Evolutionary conservation across 1,140 invertebrate species (phyloP), one percentile per base, ranked within the genome.

Genomic region (Zaprionus ghesquierei): DNA sequence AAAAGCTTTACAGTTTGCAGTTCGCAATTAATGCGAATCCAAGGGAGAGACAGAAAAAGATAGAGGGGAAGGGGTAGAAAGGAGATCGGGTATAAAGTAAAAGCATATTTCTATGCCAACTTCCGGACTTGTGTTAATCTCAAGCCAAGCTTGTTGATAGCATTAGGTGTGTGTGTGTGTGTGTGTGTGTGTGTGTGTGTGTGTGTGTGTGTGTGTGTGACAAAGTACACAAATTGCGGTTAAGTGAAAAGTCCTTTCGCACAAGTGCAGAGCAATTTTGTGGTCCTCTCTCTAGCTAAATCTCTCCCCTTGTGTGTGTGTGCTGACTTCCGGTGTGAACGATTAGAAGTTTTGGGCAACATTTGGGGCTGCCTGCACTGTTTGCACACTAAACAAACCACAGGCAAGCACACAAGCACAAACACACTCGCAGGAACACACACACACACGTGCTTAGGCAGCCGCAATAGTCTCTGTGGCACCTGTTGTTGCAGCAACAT

Each of bases 341-440:
- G 25, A 23, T 74, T 22, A 33, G 50, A 75, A 79, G 53, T 71
- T 82, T 81, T 79, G 49, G 79, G 75, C 70, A 78, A 66, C 35
- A 65, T 72, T 73, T 65, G 25, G 61, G 51, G 38, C 31, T 50
- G 41, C 8, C 54, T 13, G 12, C 20, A 2, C 6, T 55, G 53
- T 33, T 55, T 55, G 31, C 54, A 38, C 33, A 23, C 33, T 22
- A 56, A 23, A 41, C 54, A 20, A 59, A 59, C 56, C 20, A 60
- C 58, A 23, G 20, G 6, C 15, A 13, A 41, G 27, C 33, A 41
- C 20, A 58, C 25, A 35, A 33, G 5, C 33, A 50, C 13, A 61
- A 1, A 31, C 10, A 54, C 35, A 18, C 6, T 44, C 9, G 25
- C 15, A 12, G 23, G n/a, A n/a, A 9, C 66, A 27, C 25, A 44